A percentile compares a stretch with the other conserved stretches of the same genome.
Evolutionary conservation across 2,888 invertebrate genomes (phyloP).

Genomic region (Bhutanitis thaidina): DNA sequence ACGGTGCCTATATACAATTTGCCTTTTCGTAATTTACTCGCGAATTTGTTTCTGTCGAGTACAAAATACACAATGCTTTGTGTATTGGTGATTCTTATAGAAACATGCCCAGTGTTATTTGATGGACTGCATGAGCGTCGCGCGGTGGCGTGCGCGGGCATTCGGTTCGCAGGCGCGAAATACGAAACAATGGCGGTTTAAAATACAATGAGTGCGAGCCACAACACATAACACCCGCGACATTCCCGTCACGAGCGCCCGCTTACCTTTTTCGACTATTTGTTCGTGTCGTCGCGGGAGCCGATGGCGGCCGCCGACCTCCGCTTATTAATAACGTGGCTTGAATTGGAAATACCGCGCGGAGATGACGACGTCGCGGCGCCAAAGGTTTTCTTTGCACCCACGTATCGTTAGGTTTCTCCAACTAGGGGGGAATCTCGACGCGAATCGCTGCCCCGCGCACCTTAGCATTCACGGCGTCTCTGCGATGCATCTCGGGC

Average conservation of each 20-base stretch:
- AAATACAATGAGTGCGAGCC: constrained; percentile 73
- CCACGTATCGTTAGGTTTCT: constrained; percentile 28
- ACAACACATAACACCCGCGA: constrained; percentile 65
- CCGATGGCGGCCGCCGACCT: constrained; percentile 49
- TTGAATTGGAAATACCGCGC: constrained; percentile 54
- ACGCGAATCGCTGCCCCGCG: constrained; percentile 19
- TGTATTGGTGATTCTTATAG: too few species aligned
- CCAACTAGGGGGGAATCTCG: constrained; percentile 23
- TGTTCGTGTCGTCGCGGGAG: constrained; percentile 45
- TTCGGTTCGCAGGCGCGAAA: constrained; percentile 35
- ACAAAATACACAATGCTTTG: too few species aligned
- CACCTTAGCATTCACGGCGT: constrained; percentile 42
- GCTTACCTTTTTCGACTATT: constrained; percentile 72
- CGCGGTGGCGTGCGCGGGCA: constrained; percentile 14
- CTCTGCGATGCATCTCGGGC: constrained; percentile 33
- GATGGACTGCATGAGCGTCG: constrained; percentile 1
- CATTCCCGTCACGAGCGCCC: constrained; percentile 74
- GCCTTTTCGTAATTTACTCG: too few species aligned
- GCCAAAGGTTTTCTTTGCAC: constrained; percentile 26
- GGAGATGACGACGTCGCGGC: constrained; percentile 14
- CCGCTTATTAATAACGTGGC: constrained; percentile 72
- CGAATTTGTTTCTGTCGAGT: too few species aligned
- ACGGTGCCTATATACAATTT: background rate
- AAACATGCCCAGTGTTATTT: constrained; percentile 15
- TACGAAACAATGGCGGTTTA: constrained; percentile 75